Percentiles rank a stretch among this genome's conserved stretches.
These are phyloP conservation scores for Congeria kusceri DNA, from an alignment of 2,888 invertebrate species.

Conservation along the genomic window DNA sequence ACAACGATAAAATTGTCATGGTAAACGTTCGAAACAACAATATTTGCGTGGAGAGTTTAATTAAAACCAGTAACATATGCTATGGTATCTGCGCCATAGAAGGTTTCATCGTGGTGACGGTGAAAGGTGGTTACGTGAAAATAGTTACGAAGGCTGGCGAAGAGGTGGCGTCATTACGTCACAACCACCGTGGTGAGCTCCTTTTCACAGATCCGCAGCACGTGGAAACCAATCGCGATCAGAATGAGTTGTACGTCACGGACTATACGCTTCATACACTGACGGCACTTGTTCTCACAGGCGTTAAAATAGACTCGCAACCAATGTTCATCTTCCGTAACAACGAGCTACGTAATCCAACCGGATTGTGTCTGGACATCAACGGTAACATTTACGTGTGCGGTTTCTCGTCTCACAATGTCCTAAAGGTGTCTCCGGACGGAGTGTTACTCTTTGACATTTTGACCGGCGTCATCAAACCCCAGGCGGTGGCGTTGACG, in stretches of 20 bases:
- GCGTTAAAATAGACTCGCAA: conserved; percentile 45
- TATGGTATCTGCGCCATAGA: conserved; percentile 56
- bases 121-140: conserved; percentile 62
- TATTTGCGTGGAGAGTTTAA: conserved; percentile 50
- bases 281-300: conserved; percentile 47
- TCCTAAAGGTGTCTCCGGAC: conserved; percentile 46
- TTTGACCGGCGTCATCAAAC: conserved; percentile 53
- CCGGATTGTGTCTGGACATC: conserved; percentile 56
- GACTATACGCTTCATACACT: conserved; percentile 54
- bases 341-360: conserved; percentile 59
- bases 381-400: conserved; percentile 56
- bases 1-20: conserved; percentile 59
- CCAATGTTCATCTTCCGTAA: conserved; percentile 59
- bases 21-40: conserved; percentile 54
- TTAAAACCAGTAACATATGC: conserved; percentile 59
- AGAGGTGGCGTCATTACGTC: conserved; percentile 55
- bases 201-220: conserved; percentile 61
- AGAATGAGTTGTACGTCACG: conserved; percentile 59
- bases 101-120: conserved; percentile 55
- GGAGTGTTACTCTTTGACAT: conserved; percentile 44
- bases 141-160: conserved; percentile 59
- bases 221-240: conserved; percentile 50
- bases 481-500: conserved; percentile 55
- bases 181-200: conserved; percentile 48
- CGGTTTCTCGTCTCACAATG: conserved; percentile 58